A percentile compares a stretch with the other conserved stretches of the same genome.
Conservation (phyloP, 53 echinoderm and acorn worm species). For the Astropecten irregularis region DNA sequence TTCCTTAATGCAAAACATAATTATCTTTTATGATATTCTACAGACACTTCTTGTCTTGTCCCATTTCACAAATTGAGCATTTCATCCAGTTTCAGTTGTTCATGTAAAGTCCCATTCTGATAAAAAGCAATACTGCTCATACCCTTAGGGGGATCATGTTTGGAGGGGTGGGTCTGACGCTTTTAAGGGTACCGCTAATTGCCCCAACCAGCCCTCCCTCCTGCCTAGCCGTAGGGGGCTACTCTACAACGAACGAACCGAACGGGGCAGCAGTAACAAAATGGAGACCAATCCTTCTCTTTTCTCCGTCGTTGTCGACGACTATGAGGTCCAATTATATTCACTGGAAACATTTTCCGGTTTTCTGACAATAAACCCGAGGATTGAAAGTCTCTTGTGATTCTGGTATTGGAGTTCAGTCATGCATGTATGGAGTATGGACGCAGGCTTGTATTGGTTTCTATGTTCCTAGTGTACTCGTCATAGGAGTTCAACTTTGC, state of each 20-base stretch:
- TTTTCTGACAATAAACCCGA: slow-evolving; percentile 11
- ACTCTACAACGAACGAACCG: no score
- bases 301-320: not conserved
- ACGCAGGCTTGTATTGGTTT: no score
- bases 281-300: not conserved
- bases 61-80: not conserved
- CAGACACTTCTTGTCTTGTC: no score
- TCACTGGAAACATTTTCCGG: slow-evolving; percentile 47
- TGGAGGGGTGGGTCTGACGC: slow-evolving; percentile 30
- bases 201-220: slow-evolving; percentile 52
- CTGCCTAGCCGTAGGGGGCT: slow-evolving; percentile 29
- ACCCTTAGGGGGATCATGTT: slow-evolving; percentile 2
- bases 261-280: slow-evolving; percentile 6
- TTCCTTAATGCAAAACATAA: no score
- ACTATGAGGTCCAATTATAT: slow-evolving; percentile 32
- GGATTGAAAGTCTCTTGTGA: slow-evolving; percentile 7
- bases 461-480: not conserved
- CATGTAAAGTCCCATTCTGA: no score
- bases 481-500: no score
- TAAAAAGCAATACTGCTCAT: not conserved
- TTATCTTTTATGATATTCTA: no score
- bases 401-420: not conserved
- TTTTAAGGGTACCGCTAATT: slow-evolving; percentile 53
- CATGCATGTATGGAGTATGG: not conserved
- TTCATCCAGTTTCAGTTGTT: not conserved